These are phyloP conservation scores for Passerina amoena DNA, from an alignment of 2,113 vertebrate genomes.

Conservation along the genomic window DNA sequence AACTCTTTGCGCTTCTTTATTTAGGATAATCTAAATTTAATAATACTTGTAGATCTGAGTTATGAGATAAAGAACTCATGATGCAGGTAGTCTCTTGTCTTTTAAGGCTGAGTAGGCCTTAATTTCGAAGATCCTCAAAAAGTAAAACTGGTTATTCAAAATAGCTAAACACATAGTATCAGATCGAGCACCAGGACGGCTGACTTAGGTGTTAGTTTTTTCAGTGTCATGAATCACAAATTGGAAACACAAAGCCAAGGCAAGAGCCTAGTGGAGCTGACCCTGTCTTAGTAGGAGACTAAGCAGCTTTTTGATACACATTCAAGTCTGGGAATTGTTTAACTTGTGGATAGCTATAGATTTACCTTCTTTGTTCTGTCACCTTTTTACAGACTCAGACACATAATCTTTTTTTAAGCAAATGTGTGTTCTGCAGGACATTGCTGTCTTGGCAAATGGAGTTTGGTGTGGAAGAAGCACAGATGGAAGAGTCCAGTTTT, in stretches of 20 bases:
- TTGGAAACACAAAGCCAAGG: background rate
- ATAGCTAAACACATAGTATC: accelerated
- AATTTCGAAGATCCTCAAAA: background rate
- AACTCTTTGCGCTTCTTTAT: background rate
- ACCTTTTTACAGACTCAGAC: background rate
- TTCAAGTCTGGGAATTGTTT: background rate
- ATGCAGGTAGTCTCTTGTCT: background rate
- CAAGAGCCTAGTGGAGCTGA: background rate
- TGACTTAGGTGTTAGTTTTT: background rate
- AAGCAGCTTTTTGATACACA: background rate
- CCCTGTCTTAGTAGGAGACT: background rate
- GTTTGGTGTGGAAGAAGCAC: background rate
- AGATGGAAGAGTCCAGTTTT: background rate
- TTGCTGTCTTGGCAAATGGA: background rate
- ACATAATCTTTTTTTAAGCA: background rate
- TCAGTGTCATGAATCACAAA: background rate
- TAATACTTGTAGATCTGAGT: background rate
- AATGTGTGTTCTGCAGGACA: background rate
- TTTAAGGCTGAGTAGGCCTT: background rate
- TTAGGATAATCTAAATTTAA: background rate
- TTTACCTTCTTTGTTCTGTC: background rate
- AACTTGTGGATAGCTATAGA: background rate
- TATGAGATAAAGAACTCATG: background rate
- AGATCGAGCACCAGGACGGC: background rate
- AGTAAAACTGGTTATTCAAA: background rate